Conservation (phyloP, 53 echinoderm and acorn worm species). For the Holothuria scabra region DNA sequence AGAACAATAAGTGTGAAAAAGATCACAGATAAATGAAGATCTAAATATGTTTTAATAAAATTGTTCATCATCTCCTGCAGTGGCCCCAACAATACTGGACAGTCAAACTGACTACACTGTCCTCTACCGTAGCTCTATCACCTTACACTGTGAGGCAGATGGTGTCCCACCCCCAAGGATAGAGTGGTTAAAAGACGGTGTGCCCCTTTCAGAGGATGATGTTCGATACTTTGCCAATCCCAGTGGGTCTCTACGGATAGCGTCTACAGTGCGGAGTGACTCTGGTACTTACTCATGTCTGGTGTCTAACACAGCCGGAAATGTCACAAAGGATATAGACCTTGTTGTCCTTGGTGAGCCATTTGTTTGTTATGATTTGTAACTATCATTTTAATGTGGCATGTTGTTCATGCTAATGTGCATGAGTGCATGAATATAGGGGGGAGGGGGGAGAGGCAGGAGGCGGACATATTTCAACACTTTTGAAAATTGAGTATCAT, state of each 20-base stretch:
- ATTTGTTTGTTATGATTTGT: too few relatives aligned
- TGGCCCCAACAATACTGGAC: slow-evolving; percentile 69
- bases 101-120: slow-evolving; percentile 64
- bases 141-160: slow-evolving; percentile 75
- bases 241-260: slow-evolving; percentile 53
- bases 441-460: too few relatives aligned
- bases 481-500: too few relatives aligned
- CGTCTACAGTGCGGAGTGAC: slow-evolving; percentile 59
- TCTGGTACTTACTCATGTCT: slow-evolving; percentile 64
- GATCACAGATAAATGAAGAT: too few relatives aligned
- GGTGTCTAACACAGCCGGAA: slow-evolving; percentile 58
- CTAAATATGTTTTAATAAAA: too few relatives aligned
- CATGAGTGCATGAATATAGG: too few relatives aligned
- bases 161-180: slow-evolving; percentile 81
- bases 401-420: too few relatives aligned
- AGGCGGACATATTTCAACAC: too few relatives aligned
- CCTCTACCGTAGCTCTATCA: slow-evolving; percentile 55
- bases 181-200: slow-evolving; percentile 83
- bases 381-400: too few relatives aligned
- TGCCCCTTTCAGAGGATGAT: slow-evolving; percentile 73
- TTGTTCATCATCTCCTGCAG: slow-evolving; percentile 23
- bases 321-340: slow-evolving; percentile 52
- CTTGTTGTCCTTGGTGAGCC: slow-evolving; percentile 66
- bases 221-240: slow-evolving; percentile 61
- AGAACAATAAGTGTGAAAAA: too few relatives aligned